These are phyloP conservation scores for Tichodroma muraria DNA, from an alignment of 2,113 vertebrate genomes.

Conservation along the genomic window DNA sequence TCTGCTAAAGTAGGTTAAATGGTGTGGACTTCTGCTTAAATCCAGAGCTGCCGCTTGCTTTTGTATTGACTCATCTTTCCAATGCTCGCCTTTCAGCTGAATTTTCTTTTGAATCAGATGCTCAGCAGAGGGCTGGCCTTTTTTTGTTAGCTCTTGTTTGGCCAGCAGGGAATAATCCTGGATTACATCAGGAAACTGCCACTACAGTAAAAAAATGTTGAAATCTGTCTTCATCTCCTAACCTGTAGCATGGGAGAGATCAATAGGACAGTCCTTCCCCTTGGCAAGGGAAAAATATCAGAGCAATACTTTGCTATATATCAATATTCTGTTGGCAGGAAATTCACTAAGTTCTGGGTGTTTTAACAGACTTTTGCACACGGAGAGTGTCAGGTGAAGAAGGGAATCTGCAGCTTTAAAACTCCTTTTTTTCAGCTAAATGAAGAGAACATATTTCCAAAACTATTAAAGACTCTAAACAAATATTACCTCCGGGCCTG, in stretches of 20 bases:
- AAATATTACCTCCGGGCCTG: background rate
- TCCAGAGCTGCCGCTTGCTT: background rate
- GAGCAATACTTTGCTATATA: background rate
- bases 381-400: background rate
- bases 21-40: constrained; percentile 20
- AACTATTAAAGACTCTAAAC: background rate
- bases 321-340: background rate
- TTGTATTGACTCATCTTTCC: constrained; percentile 29
- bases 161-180: constrained; percentile 15
- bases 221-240: background rate
- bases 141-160: background rate
- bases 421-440: background rate
- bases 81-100: background rate
- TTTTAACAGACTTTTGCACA: background rate
- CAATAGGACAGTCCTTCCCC: background rate
- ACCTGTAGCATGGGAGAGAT: background rate
- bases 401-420: background rate
- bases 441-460: background rate
- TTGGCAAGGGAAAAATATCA: background rate
- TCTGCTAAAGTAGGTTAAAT: constrained; percentile 59
- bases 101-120: constrained; percentile 33
- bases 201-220: background rate
- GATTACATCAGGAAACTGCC: constrained; percentile 19
- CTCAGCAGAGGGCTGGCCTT: background rate
- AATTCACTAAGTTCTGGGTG: background rate